These are phyloP conservation scores for Vanessa tameamea DNA, from an alignment of 1,140 invertebrate species.

Conservation along the genomic window DNA sequence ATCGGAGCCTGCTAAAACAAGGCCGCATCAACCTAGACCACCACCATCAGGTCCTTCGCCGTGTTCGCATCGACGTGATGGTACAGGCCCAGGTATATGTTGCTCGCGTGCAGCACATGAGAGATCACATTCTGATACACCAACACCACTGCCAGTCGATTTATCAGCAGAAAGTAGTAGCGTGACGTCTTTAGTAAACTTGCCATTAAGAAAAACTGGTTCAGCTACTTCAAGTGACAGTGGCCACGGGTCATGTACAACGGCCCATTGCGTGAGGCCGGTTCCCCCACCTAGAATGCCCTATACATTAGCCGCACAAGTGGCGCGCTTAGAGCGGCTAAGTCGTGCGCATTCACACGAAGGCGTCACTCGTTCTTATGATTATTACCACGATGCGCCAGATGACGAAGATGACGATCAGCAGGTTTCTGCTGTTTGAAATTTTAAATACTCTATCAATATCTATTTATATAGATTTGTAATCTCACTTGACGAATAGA, in stretches of 20 bases:
- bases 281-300: conserved; percentile 83
- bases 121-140: conserved; percentile 94
- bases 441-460: conserved; percentile 70
- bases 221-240: conserved; percentile 93
- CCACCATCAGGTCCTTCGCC: conserved; percentile 83
- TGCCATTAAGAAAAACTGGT: conserved; percentile 93
- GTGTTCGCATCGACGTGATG: conserved; percentile 85
- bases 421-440: conserved; percentile 79
- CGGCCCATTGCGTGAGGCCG: conserved; percentile 69
- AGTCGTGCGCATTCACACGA: conserved; percentile 93
- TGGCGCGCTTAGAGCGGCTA: conserved; percentile 87
- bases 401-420: conserved; percentile 86
- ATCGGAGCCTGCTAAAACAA: conserved; percentile 92
- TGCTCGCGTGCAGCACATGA: conserved; percentile 86
- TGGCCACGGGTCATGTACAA: conserved; percentile 89
- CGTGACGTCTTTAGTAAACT: conserved; percentile 94
- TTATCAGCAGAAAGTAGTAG: conserved; percentile 96
- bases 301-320: conserved; percentile 90
- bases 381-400: conserved; percentile 86
- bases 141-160: conserved; percentile 91
- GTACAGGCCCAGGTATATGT: conserved; percentile 77
- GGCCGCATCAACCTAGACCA: conserved; percentile 90
- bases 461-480: conserved; percentile 78
- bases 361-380: conserved; percentile 86
- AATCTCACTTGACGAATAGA: conserved; percentile 78